Evolutionary conservation across 2,888 invertebrate species (phyloP).

Genomic region (Argynnis bischoffii): DNA sequence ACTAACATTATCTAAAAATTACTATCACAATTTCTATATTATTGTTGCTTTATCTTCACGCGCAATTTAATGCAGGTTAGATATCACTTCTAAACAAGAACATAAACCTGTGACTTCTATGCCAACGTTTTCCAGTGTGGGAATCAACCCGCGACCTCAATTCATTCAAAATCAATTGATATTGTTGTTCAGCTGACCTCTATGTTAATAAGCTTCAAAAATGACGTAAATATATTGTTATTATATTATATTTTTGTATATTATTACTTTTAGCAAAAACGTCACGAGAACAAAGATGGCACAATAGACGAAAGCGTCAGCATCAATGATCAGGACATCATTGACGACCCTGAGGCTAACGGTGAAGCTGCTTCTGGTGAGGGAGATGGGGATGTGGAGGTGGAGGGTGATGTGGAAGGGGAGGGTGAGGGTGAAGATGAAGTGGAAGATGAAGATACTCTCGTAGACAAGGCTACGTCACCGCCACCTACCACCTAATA

Average conservation of each 20-base stretch:
- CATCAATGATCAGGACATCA: conserved; percentile 49
- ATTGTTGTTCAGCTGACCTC: too few relatives aligned
- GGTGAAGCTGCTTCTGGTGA: conserved; percentile 50
- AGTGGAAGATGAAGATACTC: conserved; percentile 50
- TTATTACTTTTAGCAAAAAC: conserved; percentile 55
- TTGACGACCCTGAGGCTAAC: conserved; percentile 50
- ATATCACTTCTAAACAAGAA: too few relatives aligned
- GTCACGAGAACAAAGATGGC: conserved; percentile 64
- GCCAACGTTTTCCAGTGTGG: too few relatives aligned
- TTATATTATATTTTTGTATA: background rate
- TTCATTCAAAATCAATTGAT: too few relatives aligned
- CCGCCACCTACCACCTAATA: conserved; percentile 65
- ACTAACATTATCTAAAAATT: too few relatives aligned
- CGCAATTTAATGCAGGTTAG: too few relatives aligned
- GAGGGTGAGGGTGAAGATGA: conserved; percentile 51
- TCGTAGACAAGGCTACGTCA: conserved; percentile 78
- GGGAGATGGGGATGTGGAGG: conserved; percentile 52
- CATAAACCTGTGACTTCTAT: too few relatives aligned
- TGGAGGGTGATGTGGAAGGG: conserved; percentile 54
- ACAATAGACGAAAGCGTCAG: conserved; percentile 50
- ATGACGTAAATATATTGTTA: too few relatives aligned
- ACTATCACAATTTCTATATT: too few relatives aligned
- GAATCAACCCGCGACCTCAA: too few relatives aligned
- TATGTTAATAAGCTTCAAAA: too few relatives aligned
- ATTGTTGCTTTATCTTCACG: too few relatives aligned